Base-by-base conservation (phyloP, 92 coral and sea anemone species). In the Montipora capitata region DNA sequence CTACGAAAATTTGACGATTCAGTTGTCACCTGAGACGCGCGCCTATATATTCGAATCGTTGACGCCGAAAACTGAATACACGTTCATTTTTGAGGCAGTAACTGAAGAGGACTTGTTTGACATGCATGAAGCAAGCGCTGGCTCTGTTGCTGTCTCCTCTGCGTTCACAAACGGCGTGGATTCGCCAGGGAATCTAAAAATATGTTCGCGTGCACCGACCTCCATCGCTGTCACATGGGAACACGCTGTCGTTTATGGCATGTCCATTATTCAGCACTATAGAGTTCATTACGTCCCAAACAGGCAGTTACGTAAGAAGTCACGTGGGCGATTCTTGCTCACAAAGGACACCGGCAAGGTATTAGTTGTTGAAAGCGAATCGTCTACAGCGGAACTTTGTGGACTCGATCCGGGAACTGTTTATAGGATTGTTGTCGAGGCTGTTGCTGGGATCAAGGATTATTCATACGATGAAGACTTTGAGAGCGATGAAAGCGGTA, bases 81-180 rank as follows among this genome's bases (percentile, higher is more conserved):
- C 73, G 4, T 95, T 93, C 15, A 61, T 68, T 4, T 51, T 95
- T 27, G 65, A 73, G 15, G 82, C 76, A 11, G 75, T 72, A 10
- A 71, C 85, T 5, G 90, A 81, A 86, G 89, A 90, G 12, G 83
- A 82, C 20, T 40, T 82, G 68, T 11, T 56, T 17, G 87, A 70
- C 17, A 20, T 10, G 38, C 13, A n/a, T n/a, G 82, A 16, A 4
- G 40, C 1, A 44, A 3, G 11, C 10, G 13, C 67, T 85, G 64
- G 42, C 40, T 65, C 82, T 9, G 64, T 40, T 62, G 83, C 76
- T 8, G 52, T 17, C n/a, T 73, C 68, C 10, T 77, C 88, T 18
- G 94, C 94, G 40, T 95, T 82, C 74, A 95, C 98, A 57, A 93
- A 92, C 80, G 98, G 98, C 64, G 74, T 91, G 35, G 94, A 88